These are phyloP conservation scores for Hemibagrus guttatus DNA, from an alignment of 2,797 vertebrate species.

Conservation along the genomic window DNA sequence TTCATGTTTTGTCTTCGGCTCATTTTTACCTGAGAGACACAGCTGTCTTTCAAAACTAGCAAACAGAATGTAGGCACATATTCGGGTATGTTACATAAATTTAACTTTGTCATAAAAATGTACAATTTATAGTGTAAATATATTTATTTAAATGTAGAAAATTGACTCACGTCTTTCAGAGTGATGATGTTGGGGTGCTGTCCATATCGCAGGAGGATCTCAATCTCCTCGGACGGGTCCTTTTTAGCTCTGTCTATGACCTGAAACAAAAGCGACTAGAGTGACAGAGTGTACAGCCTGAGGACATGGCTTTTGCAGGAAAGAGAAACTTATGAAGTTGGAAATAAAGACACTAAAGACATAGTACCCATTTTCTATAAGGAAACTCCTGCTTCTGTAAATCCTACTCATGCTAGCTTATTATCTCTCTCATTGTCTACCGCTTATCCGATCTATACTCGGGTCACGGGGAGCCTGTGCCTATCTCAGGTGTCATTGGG, in stretches of 20 bases:
- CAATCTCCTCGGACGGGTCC: conserved; percentile 96
- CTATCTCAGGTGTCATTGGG: no score
- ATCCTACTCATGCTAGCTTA: neutral
- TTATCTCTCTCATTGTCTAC: no score
- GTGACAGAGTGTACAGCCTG: neutral
- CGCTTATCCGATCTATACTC: no score
- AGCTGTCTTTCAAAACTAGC: neutral
- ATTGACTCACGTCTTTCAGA: conserved; percentile 88
- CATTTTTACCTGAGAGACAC: neutral
- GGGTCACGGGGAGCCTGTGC: no score
- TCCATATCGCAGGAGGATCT: conserved; percentile 93
- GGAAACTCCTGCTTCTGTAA: neutral
- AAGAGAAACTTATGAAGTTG: neutral
- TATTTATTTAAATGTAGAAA: neutral
- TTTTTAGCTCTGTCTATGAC: conserved; percentile 90
- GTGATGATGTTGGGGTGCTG: conserved; percentile 95
- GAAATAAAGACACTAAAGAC: neutral
- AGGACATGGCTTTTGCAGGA: neutral
- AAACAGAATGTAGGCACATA: neutral
- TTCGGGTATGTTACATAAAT: neutral
- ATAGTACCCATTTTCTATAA: neutral
- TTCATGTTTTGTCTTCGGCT: neutral
- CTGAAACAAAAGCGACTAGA: conserved; percentile 64
- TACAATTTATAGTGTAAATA: neutral
- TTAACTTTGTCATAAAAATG: neutral